phyloP scores from a whole-genome alignment of 2,113 vertebrate genomes.

The Mystacornis crossleyi region DNA sequence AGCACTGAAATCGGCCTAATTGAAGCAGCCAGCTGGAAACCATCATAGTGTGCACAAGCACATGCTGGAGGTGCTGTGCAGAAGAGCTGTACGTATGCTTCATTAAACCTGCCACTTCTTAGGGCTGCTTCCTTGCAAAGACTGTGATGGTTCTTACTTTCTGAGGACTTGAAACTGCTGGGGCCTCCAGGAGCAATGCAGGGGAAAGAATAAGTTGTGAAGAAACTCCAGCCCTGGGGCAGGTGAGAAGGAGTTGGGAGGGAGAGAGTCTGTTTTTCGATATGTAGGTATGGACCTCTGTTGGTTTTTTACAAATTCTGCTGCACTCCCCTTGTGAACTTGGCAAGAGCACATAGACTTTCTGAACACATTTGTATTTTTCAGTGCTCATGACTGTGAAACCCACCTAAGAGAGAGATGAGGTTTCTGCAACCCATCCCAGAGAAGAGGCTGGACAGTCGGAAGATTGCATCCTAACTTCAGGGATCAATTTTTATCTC shows the following conservation, averaged over 20 bases:
- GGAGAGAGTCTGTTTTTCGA: not conserved
- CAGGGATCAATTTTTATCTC: not conserved
- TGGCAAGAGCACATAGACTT: not conserved
- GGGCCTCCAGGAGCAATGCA: not conserved
- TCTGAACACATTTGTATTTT: not conserved
- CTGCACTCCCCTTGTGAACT: not conserved
- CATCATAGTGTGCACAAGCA: accelerated
- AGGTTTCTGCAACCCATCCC: not conserved
- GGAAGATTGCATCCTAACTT: not conserved
- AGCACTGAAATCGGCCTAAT: not conserved
- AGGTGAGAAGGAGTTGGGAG: not conserved
- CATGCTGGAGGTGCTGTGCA: not conserved
- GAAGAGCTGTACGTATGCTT: not conserved
- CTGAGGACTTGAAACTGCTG: not conserved
- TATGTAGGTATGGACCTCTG: not conserved
- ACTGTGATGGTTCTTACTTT: not conserved
- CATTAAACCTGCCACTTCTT: not conserved
- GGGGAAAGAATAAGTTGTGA: not conserved
- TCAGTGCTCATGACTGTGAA: not conserved
- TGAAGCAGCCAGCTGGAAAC: not conserved
- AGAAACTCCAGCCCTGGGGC: not conserved
- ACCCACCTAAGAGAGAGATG: not conserved
- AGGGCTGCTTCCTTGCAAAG: not conserved
- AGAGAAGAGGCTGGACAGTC: not conserved
- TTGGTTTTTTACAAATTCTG: not conserved